Evolutionary conservation across 2,113 vertebrate species (phyloP), one percentile per base, ranked within the genome.

Genomic region (Carassius gibelio): DNA sequence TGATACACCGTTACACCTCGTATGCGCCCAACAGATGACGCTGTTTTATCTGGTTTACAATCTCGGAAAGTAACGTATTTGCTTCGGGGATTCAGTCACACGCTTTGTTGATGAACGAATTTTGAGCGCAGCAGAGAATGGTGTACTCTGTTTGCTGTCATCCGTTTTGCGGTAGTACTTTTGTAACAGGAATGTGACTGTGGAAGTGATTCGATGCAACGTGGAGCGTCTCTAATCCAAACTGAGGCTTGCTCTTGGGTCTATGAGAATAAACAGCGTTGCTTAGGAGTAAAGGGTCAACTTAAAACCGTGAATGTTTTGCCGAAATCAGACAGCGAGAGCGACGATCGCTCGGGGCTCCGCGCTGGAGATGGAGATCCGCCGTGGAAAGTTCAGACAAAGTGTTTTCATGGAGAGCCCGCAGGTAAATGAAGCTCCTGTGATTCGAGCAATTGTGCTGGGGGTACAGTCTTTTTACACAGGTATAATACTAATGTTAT

Each of bases 291-390:
- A 3, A 66, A 66, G 72, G 26, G n/a, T 71, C 30, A 14, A n/a
- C 17, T 30, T 15, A 26, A 7, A 9, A 64, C 77, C 17, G 52
- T 19, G 17, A 50, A 97, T 97, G 97, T 97, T 97, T 91, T 94
- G 96, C 89, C 94, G 97, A 82, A 96, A 97, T 92, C 96, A 97
- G 93, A 95, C 94, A 30, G 92, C 94, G 62, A 91, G 97, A 88
- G 96, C 95, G 76, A 98, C 97, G 0, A 94, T 98, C 21, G 96
- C 97, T 88, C 94, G 97, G 68, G 95, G 97, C 88, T 98, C 96
- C 8, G 96, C 96, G 66, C 93, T 98, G 93, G 96, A 97, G 94
- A 97, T 97, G 97, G 96, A 98, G 93, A 96, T 97, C 92, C 95
- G 95, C 61, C 93, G 96, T 81, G 97, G 96, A 87, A 96, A 93